phyloP scores from a whole-genome alignment of 1,140 invertebrate species.

The Apocrypta bakeri region DNA sequence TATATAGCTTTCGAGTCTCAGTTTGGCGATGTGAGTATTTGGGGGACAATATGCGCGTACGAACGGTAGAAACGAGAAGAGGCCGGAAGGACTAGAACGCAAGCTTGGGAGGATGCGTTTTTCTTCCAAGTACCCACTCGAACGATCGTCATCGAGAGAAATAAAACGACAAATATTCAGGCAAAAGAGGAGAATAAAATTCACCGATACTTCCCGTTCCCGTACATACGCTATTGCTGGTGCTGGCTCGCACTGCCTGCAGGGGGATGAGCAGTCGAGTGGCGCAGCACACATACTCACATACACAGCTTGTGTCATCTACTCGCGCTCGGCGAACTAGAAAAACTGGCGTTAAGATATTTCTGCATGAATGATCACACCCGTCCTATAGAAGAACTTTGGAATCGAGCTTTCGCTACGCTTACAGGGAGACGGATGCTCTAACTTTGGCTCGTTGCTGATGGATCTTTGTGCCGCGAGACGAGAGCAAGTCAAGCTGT shows the following conservation, averaged over 20 bases:
- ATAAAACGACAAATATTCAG: constrained; percentile 51
- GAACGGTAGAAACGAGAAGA: not conserved
- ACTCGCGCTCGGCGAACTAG: constrained; percentile 59
- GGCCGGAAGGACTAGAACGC: not conserved
- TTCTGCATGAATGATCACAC: constrained; percentile 55
- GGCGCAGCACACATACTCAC: constrained; percentile 51
- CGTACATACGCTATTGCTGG: constrained; percentile 45
- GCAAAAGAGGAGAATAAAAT: constrained; percentile 54
- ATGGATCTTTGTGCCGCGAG: constrained; percentile 27
- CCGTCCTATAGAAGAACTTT: not conserved
- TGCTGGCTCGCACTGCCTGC: constrained; percentile 48
- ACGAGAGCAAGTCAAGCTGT: not conserved
- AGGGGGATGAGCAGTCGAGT: constrained; percentile 46
- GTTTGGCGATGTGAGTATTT: not conserved
- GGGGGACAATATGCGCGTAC: constrained; percentile 31
- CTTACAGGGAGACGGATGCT: constrained; percentile 36
- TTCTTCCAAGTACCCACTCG: constrained; percentile 33
- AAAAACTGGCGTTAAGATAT: constrained; percentile 65
- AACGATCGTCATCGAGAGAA: constrained; percentile 41
- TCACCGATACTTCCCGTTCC: constrained; percentile 57
- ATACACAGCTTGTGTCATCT: too few relatives aligned
- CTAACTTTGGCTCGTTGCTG: constrained; percentile 39
- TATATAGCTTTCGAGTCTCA: not conserved
- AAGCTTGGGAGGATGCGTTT: not conserved
- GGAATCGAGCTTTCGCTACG: constrained; percentile 39